phyloP scores from a whole-genome alignment of 1,140 invertebrate species.

The Saccostrea echinata region DNA sequence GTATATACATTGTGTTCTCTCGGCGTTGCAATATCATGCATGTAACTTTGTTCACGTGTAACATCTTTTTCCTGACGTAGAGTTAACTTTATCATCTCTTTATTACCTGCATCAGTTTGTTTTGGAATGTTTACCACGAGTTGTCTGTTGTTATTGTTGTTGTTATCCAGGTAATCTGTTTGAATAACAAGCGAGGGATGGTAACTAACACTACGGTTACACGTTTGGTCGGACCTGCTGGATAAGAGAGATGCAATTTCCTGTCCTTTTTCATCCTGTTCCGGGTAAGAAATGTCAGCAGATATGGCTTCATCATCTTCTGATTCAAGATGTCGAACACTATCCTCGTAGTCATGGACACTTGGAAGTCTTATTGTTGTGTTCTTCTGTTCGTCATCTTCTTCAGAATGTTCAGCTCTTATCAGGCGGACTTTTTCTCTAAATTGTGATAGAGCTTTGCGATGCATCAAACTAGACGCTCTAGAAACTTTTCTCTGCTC shows the following conservation, averaged over 20 bases:
- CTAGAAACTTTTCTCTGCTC: background rate
- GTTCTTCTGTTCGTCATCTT: constrained; percentile 19
- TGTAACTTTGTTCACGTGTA: constrained; percentile 61
- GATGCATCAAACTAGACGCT: constrained; percentile 56
- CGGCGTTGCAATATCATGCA: constrained; percentile 58
- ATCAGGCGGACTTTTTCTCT: background rate
- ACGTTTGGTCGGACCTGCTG: constrained; percentile 30
- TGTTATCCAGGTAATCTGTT: background rate
- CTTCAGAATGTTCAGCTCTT: background rate
- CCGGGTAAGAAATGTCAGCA: background rate
- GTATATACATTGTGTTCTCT: background rate
- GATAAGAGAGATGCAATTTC: constrained; percentile 4
- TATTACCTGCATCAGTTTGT: constrained; percentile 50
- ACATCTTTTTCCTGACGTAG: constrained; percentile 62
- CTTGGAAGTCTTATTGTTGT: constrained; percentile 55
- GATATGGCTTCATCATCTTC: constrained; percentile 7
- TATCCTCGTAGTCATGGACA: constrained; percentile 53
- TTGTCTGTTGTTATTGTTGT: constrained; percentile 46
- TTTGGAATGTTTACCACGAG: constrained; percentile 60
- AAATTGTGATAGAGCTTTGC: constrained; percentile 45
- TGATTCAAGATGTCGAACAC: constrained; percentile 18
- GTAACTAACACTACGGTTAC: background rate
- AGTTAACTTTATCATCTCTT: constrained; percentile 59
- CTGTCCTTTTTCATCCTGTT: constrained; percentile 8
- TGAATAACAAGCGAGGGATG: background rate